Base-by-base conservation (phyloP, 2,888 invertebrate species). In the Drosophila monieri region DNA sequence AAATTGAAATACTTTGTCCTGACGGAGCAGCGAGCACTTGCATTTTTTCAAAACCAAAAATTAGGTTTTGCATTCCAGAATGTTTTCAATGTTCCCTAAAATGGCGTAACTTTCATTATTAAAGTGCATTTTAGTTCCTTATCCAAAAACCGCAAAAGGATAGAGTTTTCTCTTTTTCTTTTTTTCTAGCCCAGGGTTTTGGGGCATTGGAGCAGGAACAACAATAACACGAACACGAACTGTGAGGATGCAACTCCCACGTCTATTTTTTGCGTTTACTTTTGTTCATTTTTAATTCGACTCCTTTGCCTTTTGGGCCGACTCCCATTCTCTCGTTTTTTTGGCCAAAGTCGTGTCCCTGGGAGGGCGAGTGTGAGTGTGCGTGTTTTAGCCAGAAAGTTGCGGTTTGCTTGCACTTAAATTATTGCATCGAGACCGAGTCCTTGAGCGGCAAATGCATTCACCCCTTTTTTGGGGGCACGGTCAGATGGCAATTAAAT, bases 381-480 rank as follows among this genome's bases (percentile, higher is more conserved):
- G 68, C 68, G 68, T 67, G 59, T 53, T 65, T 39, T 61, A 70
- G 77, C 66, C 75, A 60, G 65, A 72, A 78, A 77, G 74, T 85
- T 85, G 85, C 67, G 84, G 84, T 78, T 76, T 71, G 70, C 70
- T 77, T 85, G 80, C 86, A 80, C 80, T 85, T 84, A 85, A 85
- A 85, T 84, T 85, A 85, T 85, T 85, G 84, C 86, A 85, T 85
- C 80, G 75, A 73, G 77, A 57, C 54, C 64, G 77, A 76, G 77
- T 85, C 77, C 81, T 84, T 80, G 80, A 78, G 75, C 71, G 64
- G 43, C 54, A 57, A 59, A 71, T 58, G 25, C 73, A 43, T 61
- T 43, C 57, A 48, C 46, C 43, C 54, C 51, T 48, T 58, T 66
- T 77, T 66, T 75, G 21, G 56, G 39, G 65, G 65, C 65, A 47